Base-by-base conservation (phyloP, 2,797 vertebrate genomes). In the Malurus splendens region DNA sequence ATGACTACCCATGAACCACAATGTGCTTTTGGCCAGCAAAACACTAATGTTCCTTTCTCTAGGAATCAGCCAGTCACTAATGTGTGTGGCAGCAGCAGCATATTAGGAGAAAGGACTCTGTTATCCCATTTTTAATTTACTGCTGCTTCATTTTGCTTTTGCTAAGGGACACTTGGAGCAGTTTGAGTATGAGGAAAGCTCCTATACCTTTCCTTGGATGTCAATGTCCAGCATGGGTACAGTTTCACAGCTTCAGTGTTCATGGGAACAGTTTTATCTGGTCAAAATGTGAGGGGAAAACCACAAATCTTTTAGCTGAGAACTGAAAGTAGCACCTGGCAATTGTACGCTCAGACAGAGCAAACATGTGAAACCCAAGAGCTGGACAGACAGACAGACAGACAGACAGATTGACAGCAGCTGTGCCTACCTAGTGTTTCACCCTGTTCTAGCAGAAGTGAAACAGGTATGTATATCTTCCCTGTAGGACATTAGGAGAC, bases 61-160 rank as follows among this genome's bases (percentile, higher is more conserved):
- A 56, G 48, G 51, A 71, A 48, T 39, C 33, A 42, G 42, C 51
- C 20, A 54, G 59, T 28, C 18, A 1, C 0, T 80, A 41, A 32
- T 5, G 3, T 0, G 1, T 0, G 3, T 33, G 25, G 38, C 32
- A 65, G 51, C 14, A 59, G 50, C 18, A 44, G 27, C 0, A 0
- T 54, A 20, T 23, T 57, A 17, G 32, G 5, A 33, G 39, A 36
- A 54, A 39, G 44, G 7, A 8, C 18, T 54, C 8, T 42, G 14
- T 41, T 71, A 14, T 18, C 27, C 15, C 13, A 32, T 44, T 80
- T 87, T 55, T 33, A 44, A 64, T 86, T 78, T 74, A 51, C 33
- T 80, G 10, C 57, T 55, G 28, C 65, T 77, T 59, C 7, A 13
- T 61, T 64, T 33, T 86, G 24, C 22, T 64, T 82, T 79, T 61